Evolutionary conservation across 2,113 vertebrate species (phyloP).

Genomic region (Crotalus helleri): DNA sequence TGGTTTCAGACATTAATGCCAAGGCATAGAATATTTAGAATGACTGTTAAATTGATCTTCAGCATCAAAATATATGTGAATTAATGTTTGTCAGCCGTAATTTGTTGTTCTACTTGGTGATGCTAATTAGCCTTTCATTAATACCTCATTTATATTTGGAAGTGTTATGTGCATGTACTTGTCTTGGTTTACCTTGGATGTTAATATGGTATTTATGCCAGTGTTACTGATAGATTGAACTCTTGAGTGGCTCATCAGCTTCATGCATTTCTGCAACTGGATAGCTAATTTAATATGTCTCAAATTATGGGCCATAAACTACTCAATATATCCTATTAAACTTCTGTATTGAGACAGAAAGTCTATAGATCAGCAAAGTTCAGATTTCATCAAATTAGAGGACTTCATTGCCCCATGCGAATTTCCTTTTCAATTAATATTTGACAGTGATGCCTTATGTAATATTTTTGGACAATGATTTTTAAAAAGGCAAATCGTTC

Average conservation of each 20-base stretch:
- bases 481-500: not conserved
- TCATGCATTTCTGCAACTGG: not conserved
- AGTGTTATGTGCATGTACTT: not conserved
- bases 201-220: not conserved
- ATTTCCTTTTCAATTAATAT: not conserved
- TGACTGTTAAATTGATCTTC: not conserved
- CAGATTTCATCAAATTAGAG: not conserved
- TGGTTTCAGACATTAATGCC: not conserved
- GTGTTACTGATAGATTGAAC: not conserved
- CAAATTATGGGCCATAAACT: not conserved
- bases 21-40: not conserved
- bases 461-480: not conserved
- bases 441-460: not conserved
- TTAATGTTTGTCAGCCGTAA: not conserved
- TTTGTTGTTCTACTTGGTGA: not conserved
- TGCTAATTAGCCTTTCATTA: not conserved
- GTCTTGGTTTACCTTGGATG: not conserved
- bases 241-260: not conserved
- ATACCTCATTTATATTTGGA: not conserved
- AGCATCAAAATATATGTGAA: not conserved
- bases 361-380: not conserved
- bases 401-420: not conserved
- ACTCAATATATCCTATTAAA: conserved; percentile 1
- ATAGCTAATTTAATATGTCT: not conserved
- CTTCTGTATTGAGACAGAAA: not conserved